These are phyloP conservation scores for Chaetodon trifasciatus DNA, from an alignment of 2,797 vertebrate species.

Conservation along the genomic window DNA sequence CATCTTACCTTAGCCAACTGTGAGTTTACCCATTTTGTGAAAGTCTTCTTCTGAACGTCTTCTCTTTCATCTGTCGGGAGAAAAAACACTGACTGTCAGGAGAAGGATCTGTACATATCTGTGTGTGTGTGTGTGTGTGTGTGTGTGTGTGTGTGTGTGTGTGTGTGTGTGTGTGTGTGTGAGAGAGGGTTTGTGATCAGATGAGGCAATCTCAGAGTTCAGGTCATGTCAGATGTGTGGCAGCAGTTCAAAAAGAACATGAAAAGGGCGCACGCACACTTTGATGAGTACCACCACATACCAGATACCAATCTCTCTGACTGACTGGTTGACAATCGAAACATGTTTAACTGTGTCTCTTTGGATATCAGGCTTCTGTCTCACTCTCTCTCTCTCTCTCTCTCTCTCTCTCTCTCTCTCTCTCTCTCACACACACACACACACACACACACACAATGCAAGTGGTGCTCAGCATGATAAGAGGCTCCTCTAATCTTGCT, in stretches of 20 bases:
- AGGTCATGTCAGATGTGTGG: conserved; percentile 9
- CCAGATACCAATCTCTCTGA: background rate
- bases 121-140: conserved; percentile 1
- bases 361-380: background rate
- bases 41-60: conserved; percentile 99
- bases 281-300: background rate
- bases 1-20: conserved; percentile 95
- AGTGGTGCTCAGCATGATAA: conserved; percentile 59
- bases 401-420: background rate
- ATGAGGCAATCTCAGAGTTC: background rate
- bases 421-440: conserved; percentile 5
- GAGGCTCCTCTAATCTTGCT: conserved; percentile 58
- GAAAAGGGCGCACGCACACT: conserved; percentile 1
- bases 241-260: conserved; percentile 18
- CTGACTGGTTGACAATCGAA: conserved; percentile 9
- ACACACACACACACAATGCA: background rate
- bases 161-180: background rate
- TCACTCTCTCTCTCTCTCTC: background rate
- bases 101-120: background rate
- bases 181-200: background rate
- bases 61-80: conserved; percentile 94
- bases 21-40: conserved; percentile 99
- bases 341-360: conserved; percentile 8
- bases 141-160: background rate
- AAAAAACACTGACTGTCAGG: conserved; percentile 30